Percentiles rank a stretch among this genome's conserved stretches.
These are phyloP conservation scores for Eudasyphora cyanicolor DNA, from an alignment of 2,888 invertebrate species.

Conservation along the genomic window DNA sequence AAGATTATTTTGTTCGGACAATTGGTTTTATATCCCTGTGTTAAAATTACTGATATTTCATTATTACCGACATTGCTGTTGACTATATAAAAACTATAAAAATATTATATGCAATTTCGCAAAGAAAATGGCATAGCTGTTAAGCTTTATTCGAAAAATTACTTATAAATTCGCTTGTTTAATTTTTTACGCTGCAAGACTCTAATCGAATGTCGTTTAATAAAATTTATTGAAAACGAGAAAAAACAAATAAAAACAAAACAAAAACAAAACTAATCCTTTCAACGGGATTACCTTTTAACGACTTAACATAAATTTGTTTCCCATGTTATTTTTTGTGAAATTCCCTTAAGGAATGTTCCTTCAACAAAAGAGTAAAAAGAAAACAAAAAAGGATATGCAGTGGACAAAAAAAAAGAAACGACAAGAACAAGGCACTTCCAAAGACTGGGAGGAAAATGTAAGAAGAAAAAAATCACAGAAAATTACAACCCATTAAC, in stretches of 20 bases:
- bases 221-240: conserved; percentile 5
- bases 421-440: background rate
- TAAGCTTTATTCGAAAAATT: background rate
- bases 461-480: conserved; percentile 32
- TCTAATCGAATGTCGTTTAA: conserved; percentile 3
- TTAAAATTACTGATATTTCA: too few relatives aligned
- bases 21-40: too few relatives aligned
- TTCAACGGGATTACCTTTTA: conserved; percentile 45
- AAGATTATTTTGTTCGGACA: too few relatives aligned
- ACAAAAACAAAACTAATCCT: conserved; percentile 26
- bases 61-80: too few relatives aligned
- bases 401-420: conserved; percentile 7
- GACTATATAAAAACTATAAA: background rate
- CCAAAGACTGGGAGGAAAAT: background rate
- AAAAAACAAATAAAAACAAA: background rate
- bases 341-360: conserved; percentile 32
- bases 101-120: background rate
- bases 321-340: conserved; percentile 26
- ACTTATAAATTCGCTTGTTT: background rate
- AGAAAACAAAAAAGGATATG: background rate
- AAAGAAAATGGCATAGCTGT: background rate
- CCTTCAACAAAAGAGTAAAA: background rate
- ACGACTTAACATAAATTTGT: conserved; percentile 42
- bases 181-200: background rate
- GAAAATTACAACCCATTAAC: conserved; percentile 62